Base-by-base conservation (phyloP, 2,113 vertebrate species). In the Rhadina sibilatrix region DNA sequence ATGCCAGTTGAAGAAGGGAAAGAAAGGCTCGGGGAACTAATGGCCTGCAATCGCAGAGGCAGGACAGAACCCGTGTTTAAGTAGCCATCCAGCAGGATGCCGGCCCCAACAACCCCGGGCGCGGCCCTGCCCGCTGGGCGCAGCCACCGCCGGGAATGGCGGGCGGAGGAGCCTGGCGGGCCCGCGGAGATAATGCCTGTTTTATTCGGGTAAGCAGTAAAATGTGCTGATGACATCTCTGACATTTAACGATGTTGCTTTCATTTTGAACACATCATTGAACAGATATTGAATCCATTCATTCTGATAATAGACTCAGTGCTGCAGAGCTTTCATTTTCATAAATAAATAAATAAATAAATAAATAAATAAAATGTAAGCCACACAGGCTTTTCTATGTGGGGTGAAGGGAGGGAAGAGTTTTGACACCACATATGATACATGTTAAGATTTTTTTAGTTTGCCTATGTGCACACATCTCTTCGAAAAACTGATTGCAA, bases 221-320 rank as follows among this genome's bases (percentile, higher is more conserved):
- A 98, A 98, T 96, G 97, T 97, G 98, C 98, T 98, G 98, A 98
- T 98, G 98, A 97, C 82, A 92, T 98, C 97, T 97, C 79, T 98
- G 98, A 97, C 98, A 98, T 98, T 98, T 99, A 98, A 99, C 98
- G 98, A 99, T 98, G 97, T 97, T 97, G 96, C 95, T 98, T 98
- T 98, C 97, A 93, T 98, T 98, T 98, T 98, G 96, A 99, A 99
- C 98, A 98, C 98, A 98, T 97, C 98, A 98, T 98, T 99, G 98
- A 98, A 96, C 98, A 98, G 96, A 98, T 99, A 99, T 98, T 98
- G 98, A 99, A 99, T 98, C 98, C 98, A 98, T 99, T 98, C 98
- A 98, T 99, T 99, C 97, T 97, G 97, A 97, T 98, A 98, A 99
- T 98, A 98, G 98, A 98, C 97, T 97, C 95, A 59, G 96, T 83